Base-by-base conservation (phyloP, 2,888 invertebrate species). In the Agrochola macilenta region DNA sequence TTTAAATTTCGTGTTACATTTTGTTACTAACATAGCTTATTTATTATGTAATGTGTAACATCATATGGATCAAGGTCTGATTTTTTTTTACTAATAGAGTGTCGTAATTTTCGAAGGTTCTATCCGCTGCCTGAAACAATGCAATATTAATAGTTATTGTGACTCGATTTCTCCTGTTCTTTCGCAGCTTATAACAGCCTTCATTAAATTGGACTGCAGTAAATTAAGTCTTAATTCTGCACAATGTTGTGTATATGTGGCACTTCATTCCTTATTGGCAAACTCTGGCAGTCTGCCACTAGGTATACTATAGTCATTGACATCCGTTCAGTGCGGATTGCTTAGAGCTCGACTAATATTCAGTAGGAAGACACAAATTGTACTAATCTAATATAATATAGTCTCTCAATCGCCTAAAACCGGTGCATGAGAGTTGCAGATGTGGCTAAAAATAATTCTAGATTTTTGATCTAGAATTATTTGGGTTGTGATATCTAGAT, bases 271-370 rank as follows among this genome's bases (percentile, higher is more conserved):
- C 54, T 61, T 66, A 66, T 73, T 73, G 43, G 12, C 30, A 46
- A 14, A 54, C 23, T n/a, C 54, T 79, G 79, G 81, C 81, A 79
- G 14, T 61, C 26, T 65, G 79, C 81, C 79, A 78, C 52, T 54
- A 12, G 20, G 23, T 26, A n/a, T n/a, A 65, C 74, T 57, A 73
- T 61, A 81, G 81, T 81, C 20, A 73, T 73, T 73, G 35, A 46
- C 46, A 73, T 46, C 58, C 58, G 20, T 60, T 66, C 39, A 23
- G 8, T 11, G 11, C 20, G n/a, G 23, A 81, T 66, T 74, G 26
- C 54, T 54, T 43, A n/a, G 3, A 66, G 8, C 26, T 60, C 23
- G 2, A 23, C 11, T 30, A 30, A 12, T 30, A 30, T 49, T 14
- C 12, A 17, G 11, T 20, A 0, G 26, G 2, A 60, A 78, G 23